Base-by-base conservation (phyloP, 1,140 invertebrate species). In the Lasioglossum baleicum region DNA sequence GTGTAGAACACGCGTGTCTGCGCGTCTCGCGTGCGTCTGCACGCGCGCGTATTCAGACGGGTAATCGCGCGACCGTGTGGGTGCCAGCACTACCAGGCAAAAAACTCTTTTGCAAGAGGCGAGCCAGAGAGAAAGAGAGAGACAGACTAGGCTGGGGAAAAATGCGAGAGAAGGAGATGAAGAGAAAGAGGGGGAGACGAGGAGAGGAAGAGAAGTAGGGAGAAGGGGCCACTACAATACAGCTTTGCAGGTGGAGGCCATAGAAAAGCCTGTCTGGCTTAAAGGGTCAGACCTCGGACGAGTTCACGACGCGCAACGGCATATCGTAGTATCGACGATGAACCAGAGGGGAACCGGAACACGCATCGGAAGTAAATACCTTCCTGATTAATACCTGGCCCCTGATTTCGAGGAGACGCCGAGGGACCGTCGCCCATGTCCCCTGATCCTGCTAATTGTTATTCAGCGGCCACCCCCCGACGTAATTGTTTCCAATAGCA, bases 251-350 rank as follows among this genome's bases (percentile, higher is more conserved):
- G 85, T 89, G 85, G 87, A 90, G 87, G 88, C 89, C 89, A 90
- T 90, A 90, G 90, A 90, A 91, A 90, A 90, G 87, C 85, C 73
- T 83, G 90, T 91, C 91, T 92, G 90, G 89, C 90, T 92, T 91
- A 91, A 91, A 92, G 91, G 88, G 90, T 91, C 86, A 88, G 84
- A 80, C 82, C 87, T 87, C 80, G 85, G 77, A 90, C 77, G 80
- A 75, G 85, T 83, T 71, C 80, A 63, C 86, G 86, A 61, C 74
- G 40, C 71, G 40, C 71, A 58, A 8, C 17, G 63, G 72, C 51
- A 61, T 74, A 74, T 80, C 51, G 76, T 73, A 69, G n/a, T 65
- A 56, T 73, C 69, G 76, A 56, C 61, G 58, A 17, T n/a, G 20
- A n/a, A 58, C 7, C 17, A n/a, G 20, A 20, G 31, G 64, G 22